Evolutionary conservation across 2,888 invertebrate species (phyloP), one percentile per base, ranked within the genome.

Genomic region (Drosophila borborema): DNA sequence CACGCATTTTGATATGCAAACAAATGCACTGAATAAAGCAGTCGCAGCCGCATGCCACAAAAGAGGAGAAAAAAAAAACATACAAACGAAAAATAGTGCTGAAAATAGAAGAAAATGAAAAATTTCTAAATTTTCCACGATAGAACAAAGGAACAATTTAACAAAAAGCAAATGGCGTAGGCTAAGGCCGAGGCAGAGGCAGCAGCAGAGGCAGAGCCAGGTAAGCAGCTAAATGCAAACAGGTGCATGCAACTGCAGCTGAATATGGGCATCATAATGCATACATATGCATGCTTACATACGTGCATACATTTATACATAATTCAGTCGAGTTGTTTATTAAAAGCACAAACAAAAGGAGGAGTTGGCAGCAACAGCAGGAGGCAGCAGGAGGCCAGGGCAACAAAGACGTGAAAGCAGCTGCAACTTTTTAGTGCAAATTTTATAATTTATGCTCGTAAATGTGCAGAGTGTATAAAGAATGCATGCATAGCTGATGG

Each of bases 1-100:
- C 72, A 85, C 86, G 86, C 90, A 90, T 86, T 85, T 90, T 86
- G 88, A 87, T 90, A 90, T 90, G 86, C 86, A 90, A 86, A 88
- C 84, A 90, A 90, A 89, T 81, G 90, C 90, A 86, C 68, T 89
- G 87, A 77, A 89, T 90, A 82, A 80, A 74, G 63, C 70, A 78
- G 75, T 70, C 1, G 28, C 59, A 64, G 54, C 59, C 66, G 73
- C 80, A 75, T 69, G 76, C 83, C 76, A 87, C 87, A 89, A 89
- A 83, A 89, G 89, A 70, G 69, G 68, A 63, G 61, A 59, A 63
- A 56, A 18, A 16, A 31, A 36, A 14, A n/a, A 1, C n/a, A 46
- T 23, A 31, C 49, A 31, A 51, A 51, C 31, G 18, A 18, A 66
- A 56, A 46, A 62, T 28, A 53, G 49, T 71, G 54, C 59, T 40